Evolutionary conservation across 2,797 vertebrate genomes (phyloP), one percentile per base, ranked within the genome.

Genomic region (Sylvia borin): DNA sequence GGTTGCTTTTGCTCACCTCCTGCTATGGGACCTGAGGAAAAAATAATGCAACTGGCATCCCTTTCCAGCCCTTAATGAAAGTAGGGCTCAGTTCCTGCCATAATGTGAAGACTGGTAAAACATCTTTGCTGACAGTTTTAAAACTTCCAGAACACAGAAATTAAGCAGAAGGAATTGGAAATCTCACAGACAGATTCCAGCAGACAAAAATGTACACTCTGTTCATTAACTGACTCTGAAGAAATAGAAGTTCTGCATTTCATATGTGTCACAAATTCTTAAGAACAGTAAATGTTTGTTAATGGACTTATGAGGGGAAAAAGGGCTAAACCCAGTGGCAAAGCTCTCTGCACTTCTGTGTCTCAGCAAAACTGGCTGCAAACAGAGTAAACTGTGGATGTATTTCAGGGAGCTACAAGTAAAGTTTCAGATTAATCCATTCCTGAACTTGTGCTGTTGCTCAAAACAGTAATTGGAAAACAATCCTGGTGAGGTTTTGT

Each of bases 131-230:
- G 82, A 60, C 32, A 53, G 55, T 51, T 93, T 68, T 31, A 71
- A 92, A 93, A 85, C 64, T 74, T 92, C 38, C 54, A 85, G 38
- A 79, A 87, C 42, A 51, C 54, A 64, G 71, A 86, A 85, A 93
- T 91, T 64, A 77, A 86, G 77, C 43, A 85, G 76, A 95, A 92
- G 47, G 34, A 92, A 55, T 6, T 51, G 68, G 80, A 90, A 95
- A 73, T 77, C 57, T 65, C 21, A 61, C 51, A 55, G 74, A 36
- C 24, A 73, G 83, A 67, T 85, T 92, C 78, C 91, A 78, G 65
- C 5, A 84, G 73, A 36, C 64, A 70, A 80, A 88, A 85, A 24
- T 24, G 53, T 45, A 70, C 38, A 31, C 71, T 60, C 79, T 42
- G 17, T 85, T 92, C 64, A 82, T 90, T 90, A 84, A 57, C 65